Percentiles rank a stretch among this genome's conserved stretches.
Evolutionary conservation across 2,888 invertebrate genomes (phyloP).

Genomic region (Drosophila formosana): DNA sequence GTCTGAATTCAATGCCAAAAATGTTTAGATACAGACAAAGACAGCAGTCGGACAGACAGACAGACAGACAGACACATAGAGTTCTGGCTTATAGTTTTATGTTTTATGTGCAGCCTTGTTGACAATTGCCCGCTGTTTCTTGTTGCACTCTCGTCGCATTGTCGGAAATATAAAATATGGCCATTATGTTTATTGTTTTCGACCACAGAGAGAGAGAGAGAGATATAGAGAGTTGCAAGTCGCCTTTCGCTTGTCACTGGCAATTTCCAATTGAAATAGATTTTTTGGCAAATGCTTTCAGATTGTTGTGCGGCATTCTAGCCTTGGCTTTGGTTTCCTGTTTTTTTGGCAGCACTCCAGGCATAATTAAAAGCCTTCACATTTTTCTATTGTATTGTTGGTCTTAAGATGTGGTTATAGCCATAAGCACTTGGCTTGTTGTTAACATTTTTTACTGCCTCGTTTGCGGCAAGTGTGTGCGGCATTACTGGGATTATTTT

Average conservation of each 20-base stretch:
- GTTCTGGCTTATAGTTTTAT: slow-evolving; percentile 52
- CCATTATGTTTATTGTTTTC: slow-evolving; percentile 75
- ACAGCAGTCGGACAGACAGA: neutral
- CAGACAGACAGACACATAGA: neutral
- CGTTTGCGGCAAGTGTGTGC: slow-evolving; percentile 42
- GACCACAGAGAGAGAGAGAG: slow-evolving; percentile 29
- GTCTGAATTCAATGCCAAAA: slow-evolving; percentile 58
- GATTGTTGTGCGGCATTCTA: slow-evolving; percentile 46
- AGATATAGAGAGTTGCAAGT: slow-evolving; percentile 13
- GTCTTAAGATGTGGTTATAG: slow-evolving; percentile 9
- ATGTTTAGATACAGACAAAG: slow-evolving; percentile 32
- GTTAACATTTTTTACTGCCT: slow-evolving; percentile 51
- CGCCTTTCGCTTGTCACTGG: slow-evolving; percentile 54
- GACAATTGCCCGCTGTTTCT: slow-evolving; percentile 79
- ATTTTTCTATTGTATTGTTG: slow-evolving; percentile 12
- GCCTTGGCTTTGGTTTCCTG: slow-evolving; percentile 5
- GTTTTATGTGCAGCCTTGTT: slow-evolving; percentile 45
- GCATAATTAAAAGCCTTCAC: slow-evolving; percentile 66
- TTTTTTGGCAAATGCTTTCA: slow-evolving; percentile 64
- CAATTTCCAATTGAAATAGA: slow-evolving; percentile 76
- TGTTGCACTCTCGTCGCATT: slow-evolving; percentile 50
- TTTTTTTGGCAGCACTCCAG: slow-evolving; percentile 59
- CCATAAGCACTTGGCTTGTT: slow-evolving; percentile 15
- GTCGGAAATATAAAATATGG: slow-evolving; percentile 78
- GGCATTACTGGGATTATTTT: slow-evolving; percentile 21